Evolutionary conservation across 2,888 invertebrate species (phyloP).

Genomic region (Drosophila infuscata): DNA sequence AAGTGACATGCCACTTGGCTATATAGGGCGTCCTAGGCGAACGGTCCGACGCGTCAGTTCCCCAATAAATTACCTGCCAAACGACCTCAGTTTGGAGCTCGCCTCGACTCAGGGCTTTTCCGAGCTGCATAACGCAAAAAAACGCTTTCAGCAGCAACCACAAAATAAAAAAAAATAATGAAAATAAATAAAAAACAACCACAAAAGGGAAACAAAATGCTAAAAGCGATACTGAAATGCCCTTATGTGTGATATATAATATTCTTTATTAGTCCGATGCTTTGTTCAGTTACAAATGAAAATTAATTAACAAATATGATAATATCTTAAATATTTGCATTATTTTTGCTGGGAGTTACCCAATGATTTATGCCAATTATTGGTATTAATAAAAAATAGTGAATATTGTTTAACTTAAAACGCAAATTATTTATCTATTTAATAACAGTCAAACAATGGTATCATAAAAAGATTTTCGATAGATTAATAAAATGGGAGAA

Average conservation of each 20-base stretch:
- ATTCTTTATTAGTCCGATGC: neutral
- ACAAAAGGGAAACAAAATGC: neutral
- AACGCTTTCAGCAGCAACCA: conserved; percentile 23
- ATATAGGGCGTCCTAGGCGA: conserved; percentile 56
- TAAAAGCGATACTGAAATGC: conserved; percentile 24
- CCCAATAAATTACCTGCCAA: conserved; percentile 57
- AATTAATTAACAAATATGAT: neutral
- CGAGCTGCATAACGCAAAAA: conserved; percentile 44
- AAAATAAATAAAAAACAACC: neutral
- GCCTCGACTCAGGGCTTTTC: conserved; percentile 65
- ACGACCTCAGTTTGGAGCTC: conserved; percentile 51
- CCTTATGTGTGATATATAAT: neutral
- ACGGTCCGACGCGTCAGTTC: conserved; percentile 5
- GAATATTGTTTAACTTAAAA: neutral
- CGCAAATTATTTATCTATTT: neutral
- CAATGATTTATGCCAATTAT: neutral
- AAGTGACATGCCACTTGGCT: conserved; percentile 48
- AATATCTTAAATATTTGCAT: neutral
- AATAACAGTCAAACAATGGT: neutral
- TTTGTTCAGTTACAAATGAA: neutral
- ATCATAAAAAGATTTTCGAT: neutral
- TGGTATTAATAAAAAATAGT: neutral
- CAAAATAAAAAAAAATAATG: conserved; percentile 7
- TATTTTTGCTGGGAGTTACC: neutral
- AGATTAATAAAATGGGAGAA: neutral